Evolutionary conservation across 2,888 invertebrate genomes (phyloP), one percentile per base, ranked within the genome.

Genomic region (Iselma pallidipennis): DNA sequence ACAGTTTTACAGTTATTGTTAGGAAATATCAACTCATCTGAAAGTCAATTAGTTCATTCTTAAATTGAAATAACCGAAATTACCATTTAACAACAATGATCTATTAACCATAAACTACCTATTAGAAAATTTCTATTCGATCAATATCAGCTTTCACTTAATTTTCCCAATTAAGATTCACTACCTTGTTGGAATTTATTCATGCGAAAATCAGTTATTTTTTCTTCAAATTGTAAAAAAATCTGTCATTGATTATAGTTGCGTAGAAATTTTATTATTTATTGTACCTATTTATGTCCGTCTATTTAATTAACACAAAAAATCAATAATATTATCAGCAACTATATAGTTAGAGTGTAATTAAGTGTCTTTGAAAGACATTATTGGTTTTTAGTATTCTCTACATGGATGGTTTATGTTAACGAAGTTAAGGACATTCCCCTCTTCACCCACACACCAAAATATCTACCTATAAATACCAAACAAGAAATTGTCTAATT

Each of bases 381-480:
- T n/a, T n/a, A n/a, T 37, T 4, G 7, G 37, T 37, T 37, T 42
- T 51, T 51, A n/a, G 9, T 5, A 51, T 51, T 26, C 51, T 14
- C 14, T 12, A 29, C 51, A 51, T 51, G 12, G 19, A 29, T 21
- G 2, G 29, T 31, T 28, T 51, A 51, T 51, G 29, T 31, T 29
- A 51, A 51, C 26, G 51, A 29, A 28, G 28, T 31, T 51, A 28
- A 51, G 29, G 51, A 29, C 51, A 29, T 51, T 51, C 51, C 51
- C 19, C 51, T 51, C 51, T 51, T 51, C 19, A 28, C 31, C 19
- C 26, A 19, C 19, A 51, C 19, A 29, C 31, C n/a, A 49, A 19
- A 12, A 51, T 2, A 51, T 14, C 12, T 5, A 31, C 25, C 42
- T 51, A 51, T 51, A 51, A 51, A 51, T 51, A 51, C 23, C 16